phyloP scores from a whole-genome alignment of 2,113 vertebrate genomes.

The Panurus biarmicus region DNA sequence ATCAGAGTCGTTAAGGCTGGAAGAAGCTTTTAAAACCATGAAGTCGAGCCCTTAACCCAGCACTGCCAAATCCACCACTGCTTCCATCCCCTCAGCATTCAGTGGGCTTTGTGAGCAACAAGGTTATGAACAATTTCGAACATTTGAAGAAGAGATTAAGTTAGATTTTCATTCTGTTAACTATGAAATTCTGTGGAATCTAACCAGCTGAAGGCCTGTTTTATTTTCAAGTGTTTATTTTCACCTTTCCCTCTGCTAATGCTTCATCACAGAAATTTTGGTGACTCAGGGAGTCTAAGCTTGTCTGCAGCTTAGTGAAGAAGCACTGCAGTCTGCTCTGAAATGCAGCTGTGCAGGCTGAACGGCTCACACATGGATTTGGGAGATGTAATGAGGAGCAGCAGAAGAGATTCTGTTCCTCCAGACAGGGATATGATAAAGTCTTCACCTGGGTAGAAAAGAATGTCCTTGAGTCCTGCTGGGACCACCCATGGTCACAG shows the following conservation, averaged over 20 bases:
- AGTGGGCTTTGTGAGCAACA: background rate
- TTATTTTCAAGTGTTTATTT: background rate
- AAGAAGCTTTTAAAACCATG: background rate
- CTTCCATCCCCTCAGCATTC: background rate
- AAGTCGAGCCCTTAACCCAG: background rate
- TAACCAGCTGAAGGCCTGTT: background rate
- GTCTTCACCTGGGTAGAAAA: background rate
- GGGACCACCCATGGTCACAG: background rate
- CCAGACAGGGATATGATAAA: background rate
- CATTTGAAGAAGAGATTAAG: background rate
- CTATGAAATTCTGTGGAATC: background rate
- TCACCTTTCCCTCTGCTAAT: background rate
- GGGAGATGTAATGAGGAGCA: background rate
- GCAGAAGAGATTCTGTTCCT: background rate
- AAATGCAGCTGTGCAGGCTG: background rate
- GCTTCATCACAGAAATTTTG: background rate
- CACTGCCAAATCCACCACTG: background rate
- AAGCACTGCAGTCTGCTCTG: accelerated
- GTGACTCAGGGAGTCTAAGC: background rate
- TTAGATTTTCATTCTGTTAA: background rate
- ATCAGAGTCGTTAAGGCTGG: background rate
- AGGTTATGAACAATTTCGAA: background rate
- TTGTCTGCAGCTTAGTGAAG: background rate
- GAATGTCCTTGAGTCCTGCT: background rate
- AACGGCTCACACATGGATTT: accelerated